Evolutionary conservation across 2,113 vertebrate species (phyloP).

Genomic region (Thermophis baileyi): DNA sequence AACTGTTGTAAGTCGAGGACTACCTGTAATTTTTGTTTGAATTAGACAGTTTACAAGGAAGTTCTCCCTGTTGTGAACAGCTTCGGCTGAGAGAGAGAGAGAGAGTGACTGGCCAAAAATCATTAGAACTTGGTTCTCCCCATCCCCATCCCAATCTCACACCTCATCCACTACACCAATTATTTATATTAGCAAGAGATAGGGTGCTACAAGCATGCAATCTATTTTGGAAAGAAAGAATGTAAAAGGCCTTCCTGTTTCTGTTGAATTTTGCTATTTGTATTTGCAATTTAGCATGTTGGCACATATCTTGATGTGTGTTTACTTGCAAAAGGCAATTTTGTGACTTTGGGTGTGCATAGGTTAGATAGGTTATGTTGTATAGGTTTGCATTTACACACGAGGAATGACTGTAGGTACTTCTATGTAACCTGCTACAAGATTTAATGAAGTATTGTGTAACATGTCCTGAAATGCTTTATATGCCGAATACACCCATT

Average conservation of each 20-base stretch:
- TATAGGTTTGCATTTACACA: neutral
- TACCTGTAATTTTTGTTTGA: neutral
- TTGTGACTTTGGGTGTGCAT: neutral
- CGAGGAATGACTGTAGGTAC: neutral
- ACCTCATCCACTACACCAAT: neutral
- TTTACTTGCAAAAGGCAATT: neutral
- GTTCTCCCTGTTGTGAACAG: neutral
- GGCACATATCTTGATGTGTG: neutral
- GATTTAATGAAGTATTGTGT: neutral
- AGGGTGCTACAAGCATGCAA: neutral
- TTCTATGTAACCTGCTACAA: neutral
- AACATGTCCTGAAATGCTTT: neutral
- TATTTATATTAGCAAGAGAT: neutral
- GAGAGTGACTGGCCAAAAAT: neutral
- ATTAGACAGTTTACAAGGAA: neutral
- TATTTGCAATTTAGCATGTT: neutral
- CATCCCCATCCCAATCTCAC: neutral
- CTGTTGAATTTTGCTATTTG: neutral
- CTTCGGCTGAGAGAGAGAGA: neutral
- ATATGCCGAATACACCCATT: neutral
- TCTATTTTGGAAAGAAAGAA: neutral
- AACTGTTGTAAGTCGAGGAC: too few relatives aligned
- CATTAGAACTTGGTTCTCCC: neutral
- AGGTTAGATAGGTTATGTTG: neutral
- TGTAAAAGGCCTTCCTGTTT: neutral